Evolutionary conservation across 2,113 vertebrate genomes (phyloP).

Genomic region (Bufo gargarizans): DNA sequence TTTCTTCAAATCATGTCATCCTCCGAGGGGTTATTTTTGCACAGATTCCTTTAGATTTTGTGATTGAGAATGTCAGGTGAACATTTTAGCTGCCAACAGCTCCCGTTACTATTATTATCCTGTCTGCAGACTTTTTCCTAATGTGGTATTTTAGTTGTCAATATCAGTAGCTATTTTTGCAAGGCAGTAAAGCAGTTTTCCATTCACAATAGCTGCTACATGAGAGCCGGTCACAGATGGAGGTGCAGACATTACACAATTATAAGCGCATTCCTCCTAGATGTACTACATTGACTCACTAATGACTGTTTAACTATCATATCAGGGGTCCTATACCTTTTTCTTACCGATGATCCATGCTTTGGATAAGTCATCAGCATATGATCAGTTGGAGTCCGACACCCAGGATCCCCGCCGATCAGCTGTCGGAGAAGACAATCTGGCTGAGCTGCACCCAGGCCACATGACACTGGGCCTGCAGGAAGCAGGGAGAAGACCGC

Average conservation of each 20-base stretch:
- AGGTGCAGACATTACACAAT: not conserved
- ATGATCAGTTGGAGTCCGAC: no score
- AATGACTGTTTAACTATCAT: no score
- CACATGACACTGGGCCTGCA: no score
- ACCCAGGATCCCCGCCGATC: no score
- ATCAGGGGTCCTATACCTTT: no score
- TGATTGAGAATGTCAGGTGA: not conserved
- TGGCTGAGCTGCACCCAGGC: no score
- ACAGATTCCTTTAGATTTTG: not conserved
- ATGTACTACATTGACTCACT: no score
- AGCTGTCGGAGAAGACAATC: no score
- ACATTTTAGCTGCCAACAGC: not conserved
- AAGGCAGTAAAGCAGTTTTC: constrained; percentile 24
- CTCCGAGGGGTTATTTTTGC: not conserved
- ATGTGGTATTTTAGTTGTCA: constrained; percentile 10
- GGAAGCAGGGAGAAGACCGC: no score
- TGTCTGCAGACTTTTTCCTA: not conserved
- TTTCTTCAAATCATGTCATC: constrained; percentile 43
- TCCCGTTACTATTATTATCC: constrained; percentile 12
- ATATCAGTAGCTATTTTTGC: constrained; percentile 22
- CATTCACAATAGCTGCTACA: constrained; percentile 10
- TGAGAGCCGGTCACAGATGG: not conserved
- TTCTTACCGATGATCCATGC: no score
- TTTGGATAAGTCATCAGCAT: no score
- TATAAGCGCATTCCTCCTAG: no score